A percentile compares a stretch with the other conserved stretches of the same genome.
Conservation (phyloP, 2,888 invertebrate genomes). For the Argyresthia albistria region DNA sequence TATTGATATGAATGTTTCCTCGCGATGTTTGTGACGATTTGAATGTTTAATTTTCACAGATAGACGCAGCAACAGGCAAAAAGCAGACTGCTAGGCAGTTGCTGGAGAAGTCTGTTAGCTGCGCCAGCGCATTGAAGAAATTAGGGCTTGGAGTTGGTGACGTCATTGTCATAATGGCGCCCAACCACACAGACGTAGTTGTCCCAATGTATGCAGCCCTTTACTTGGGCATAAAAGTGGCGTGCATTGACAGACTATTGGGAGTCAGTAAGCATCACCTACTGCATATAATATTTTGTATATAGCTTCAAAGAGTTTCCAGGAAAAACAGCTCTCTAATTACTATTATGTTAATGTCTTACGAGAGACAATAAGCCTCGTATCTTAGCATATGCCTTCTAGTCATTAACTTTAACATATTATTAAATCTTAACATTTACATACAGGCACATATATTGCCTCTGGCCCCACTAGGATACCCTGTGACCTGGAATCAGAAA, state of each 20-base stretch:
- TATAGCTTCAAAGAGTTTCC: neutral
- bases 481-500: neutral
- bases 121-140: neutral
- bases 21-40: neutral
- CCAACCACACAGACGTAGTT: conserved; percentile 4
- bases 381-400: too few species aligned
- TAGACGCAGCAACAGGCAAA: conserved; percentile 5
- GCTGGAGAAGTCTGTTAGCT: conserved; percentile 1
- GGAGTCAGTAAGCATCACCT: neutral
- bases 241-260: conserved; percentile 1
- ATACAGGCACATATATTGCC: too few species aligned
- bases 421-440: too few species aligned
- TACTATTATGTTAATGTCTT: neutral
- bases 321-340: neutral
- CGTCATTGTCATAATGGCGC: conserved; percentile 6
- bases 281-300: neutral
- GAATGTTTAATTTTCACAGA: neutral
- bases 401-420: too few species aligned
- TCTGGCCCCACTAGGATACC: too few species aligned
- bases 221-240: conserved; percentile 1
- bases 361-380: neutral
- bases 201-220: conserved; percentile 6
- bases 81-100: conserved; percentile 1
- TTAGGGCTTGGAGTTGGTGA: conserved; percentile 3
- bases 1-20: neutral